Conservation (phyloP, 2,113 vertebrate species). For the Myotis yumanensis region DNA sequence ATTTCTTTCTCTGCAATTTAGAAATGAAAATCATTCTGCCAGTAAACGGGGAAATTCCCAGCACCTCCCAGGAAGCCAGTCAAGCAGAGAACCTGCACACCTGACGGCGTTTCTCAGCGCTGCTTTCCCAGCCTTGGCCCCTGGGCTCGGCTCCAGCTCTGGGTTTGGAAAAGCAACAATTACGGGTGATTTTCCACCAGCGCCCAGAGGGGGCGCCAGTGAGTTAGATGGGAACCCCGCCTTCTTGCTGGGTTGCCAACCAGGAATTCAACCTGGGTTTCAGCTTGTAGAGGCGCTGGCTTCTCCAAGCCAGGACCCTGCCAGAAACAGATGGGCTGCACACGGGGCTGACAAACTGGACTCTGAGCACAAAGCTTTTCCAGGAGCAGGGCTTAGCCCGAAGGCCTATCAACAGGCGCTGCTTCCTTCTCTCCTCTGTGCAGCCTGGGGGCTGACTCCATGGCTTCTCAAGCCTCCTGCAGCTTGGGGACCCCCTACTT, state of each 20-base stretch:
- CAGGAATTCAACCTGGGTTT: conserved; percentile 25
- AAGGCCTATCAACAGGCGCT: background rate
- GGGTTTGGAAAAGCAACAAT: background rate
- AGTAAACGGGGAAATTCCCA: background rate
- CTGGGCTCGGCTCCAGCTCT: background rate
- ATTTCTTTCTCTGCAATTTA: background rate
- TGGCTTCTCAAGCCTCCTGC: background rate
- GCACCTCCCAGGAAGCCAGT: background rate
- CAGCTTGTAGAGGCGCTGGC: background rate
- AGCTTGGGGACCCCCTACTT: background rate
- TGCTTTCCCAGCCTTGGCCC: background rate
- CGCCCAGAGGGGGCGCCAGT: conserved; percentile 43
- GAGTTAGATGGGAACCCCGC: background rate
- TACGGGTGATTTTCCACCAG: background rate
- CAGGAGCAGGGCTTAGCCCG: background rate
- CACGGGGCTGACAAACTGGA: background rate
- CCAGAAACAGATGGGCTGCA: background rate
- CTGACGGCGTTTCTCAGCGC: background rate
- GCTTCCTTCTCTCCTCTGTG: background rate
- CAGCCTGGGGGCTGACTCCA: accelerated
- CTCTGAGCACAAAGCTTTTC: background rate
- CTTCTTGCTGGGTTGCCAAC: background rate
- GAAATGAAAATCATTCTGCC: background rate
- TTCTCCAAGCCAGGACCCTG: background rate
- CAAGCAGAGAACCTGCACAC: background rate